Evolutionary conservation across 2,888 invertebrate genomes (phyloP).

Genomic region (Encarsia formosa): DNA sequence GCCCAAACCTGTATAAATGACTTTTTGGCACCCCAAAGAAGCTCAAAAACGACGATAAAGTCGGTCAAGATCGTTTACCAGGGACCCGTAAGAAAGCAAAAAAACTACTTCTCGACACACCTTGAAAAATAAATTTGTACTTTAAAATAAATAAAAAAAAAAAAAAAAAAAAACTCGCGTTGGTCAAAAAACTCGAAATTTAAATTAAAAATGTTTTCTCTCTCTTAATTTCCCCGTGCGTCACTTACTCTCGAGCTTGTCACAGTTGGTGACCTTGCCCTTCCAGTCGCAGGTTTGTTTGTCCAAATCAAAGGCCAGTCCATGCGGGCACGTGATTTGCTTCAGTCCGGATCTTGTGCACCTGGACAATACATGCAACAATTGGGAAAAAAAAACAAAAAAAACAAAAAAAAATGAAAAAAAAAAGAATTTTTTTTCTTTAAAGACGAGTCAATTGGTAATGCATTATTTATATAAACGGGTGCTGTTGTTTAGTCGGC

Average conservation of each 20-base stretch:
- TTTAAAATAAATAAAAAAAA: conserved; percentile 8
- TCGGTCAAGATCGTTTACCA: conserved; percentile 12
- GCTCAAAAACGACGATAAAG: conserved; percentile 8
- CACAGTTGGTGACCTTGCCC: conserved; percentile 95
- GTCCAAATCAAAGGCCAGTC: conserved; percentile 95
- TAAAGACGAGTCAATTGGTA: conserved; percentile 46
- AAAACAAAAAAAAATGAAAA: no score
- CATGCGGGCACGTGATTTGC: conserved; percentile 95
- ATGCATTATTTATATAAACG: no score
- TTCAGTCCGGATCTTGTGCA: conserved; percentile 94
- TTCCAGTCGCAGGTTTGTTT: conserved; percentile 99
- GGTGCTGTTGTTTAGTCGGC: conserved; percentile 46
- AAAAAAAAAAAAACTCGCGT: conserved; percentile 1
- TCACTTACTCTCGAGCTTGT: conserved; percentile 94
- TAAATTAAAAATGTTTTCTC: not conserved
- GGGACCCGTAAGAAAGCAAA: no score
- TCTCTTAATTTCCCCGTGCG: conserved; percentile 40
- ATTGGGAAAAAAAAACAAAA: conserved; percentile 52
- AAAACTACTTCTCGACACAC: no score
- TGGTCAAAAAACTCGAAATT: not conserved
- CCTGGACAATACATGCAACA: no score
- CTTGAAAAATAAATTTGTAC: no score
- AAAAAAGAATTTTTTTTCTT: no score
- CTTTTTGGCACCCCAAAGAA: no score
- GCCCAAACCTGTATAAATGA: no score